These are phyloP conservation scores for Oconnorella tubifera DNA, from an alignment of 2,888 invertebrate genomes.

Conservation along the genomic window DNA sequence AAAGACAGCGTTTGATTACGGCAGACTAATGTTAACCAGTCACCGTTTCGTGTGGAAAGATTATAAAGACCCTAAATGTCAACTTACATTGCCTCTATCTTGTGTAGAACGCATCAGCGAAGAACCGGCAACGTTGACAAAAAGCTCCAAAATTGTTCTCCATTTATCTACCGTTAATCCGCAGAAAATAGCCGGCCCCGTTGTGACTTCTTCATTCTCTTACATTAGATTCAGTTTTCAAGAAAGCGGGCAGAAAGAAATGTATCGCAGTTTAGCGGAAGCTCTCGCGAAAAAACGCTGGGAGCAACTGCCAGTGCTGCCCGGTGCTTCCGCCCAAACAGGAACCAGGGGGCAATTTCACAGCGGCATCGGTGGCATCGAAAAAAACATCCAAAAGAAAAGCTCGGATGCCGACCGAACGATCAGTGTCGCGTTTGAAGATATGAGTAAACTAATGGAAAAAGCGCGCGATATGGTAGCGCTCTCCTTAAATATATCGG, in stretches of 20 bases:
- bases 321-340: background rate
- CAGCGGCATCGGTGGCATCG: constrained; percentile 91
- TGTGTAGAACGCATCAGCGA: constrained; percentile 76
- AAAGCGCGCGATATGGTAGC: constrained; percentile 92
- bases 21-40: constrained; percentile 77
- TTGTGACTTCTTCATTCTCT: constrained; percentile 68
- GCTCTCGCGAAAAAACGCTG: background rate
- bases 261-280: background rate
- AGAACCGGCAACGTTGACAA: constrained; percentile 75
- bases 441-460: constrained; percentile 86
- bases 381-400: constrained; percentile 83
- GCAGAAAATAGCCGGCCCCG: constrained; percentile 72
- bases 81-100: constrained; percentile 63
- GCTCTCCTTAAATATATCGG: constrained; percentile 84
- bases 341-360: background rate
- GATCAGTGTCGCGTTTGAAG: constrained; percentile 90
- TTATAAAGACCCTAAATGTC: constrained; percentile 23
- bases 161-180: constrained; percentile 1
- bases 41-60: constrained; percentile 77
- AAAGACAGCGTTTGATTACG: constrained; percentile 80
- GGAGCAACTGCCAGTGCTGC: background rate
- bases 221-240: constrained; percentile 81
- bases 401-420: constrained; percentile 86
- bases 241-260: constrained; percentile 65
- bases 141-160: constrained; percentile 62